phyloP scores from a whole-genome alignment of 2,888 invertebrate species.

The Drosophila kambysellisi region DNA sequence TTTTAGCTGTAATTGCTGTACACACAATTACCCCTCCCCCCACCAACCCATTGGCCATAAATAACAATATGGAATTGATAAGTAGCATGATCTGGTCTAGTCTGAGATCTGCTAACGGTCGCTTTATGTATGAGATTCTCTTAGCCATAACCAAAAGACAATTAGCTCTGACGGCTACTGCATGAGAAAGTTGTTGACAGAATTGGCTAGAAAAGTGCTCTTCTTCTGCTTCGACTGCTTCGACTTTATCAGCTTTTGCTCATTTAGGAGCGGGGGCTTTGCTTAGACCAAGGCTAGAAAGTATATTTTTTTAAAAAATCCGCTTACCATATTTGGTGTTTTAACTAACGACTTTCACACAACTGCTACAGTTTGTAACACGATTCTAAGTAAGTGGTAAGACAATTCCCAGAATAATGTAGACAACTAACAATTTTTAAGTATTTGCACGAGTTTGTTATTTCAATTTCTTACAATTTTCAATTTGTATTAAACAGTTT shows the following conservation, averaged over 20 bases:
- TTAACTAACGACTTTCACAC: slow-evolving; percentile 65
- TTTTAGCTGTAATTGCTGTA: slow-evolving; percentile 75
- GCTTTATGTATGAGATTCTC: slow-evolving; percentile 48
- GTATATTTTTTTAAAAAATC: slow-evolving; percentile 62
- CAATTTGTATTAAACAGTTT: not conserved
- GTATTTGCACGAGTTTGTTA: not conserved
- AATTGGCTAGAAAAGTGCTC: slow-evolving; percentile 45
- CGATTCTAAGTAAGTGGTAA: slow-evolving; percentile 29
- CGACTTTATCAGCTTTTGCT: slow-evolving; percentile 11
- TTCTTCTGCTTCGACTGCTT: slow-evolving; percentile 2
- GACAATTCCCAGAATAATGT: not conserved
- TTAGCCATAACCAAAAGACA: slow-evolving; percentile 39
- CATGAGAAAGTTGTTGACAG: slow-evolving; percentile 79
- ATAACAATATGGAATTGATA: slow-evolving; percentile 57
- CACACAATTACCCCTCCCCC: not conserved
- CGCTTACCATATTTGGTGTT: slow-evolving; percentile 67
- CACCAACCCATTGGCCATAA: slow-evolving; percentile 46
- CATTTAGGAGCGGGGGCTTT: slow-evolving; percentile 26
- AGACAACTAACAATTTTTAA: not conserved
- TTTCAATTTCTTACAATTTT: not conserved
- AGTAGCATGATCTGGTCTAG: slow-evolving; percentile 58
- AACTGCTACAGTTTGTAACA: slow-evolving; percentile 37
- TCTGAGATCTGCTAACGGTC: slow-evolving; percentile 58
- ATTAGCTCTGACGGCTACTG: slow-evolving; percentile 65
- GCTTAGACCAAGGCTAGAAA: slow-evolving; percentile 65